These are phyloP conservation scores for Diorhabda elongata DNA, from an alignment of 1,140 invertebrate species.

Conservation along the genomic window DNA sequence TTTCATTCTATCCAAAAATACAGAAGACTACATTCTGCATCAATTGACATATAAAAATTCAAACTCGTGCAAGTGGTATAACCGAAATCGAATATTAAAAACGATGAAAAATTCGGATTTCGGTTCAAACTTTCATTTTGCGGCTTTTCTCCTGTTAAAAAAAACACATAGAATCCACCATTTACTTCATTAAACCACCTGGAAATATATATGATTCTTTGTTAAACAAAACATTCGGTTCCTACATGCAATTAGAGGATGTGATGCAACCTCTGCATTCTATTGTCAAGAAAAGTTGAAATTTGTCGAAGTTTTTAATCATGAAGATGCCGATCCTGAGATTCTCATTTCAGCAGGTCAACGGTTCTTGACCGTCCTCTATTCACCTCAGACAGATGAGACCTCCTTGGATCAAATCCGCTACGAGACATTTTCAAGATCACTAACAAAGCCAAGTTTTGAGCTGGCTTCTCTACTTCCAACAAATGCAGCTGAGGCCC, in stretches of 20 bases:
- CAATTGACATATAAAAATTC: too few species aligned
- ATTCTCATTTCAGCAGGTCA: background rate
- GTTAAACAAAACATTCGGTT: background rate
- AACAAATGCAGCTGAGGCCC: conserved; percentile 10
- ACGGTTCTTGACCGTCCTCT: background rate
- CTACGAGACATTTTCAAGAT: conserved; percentile 5
- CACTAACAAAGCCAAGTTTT: conserved; percentile 6
- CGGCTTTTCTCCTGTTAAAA: too few species aligned
- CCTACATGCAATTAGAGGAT: conserved; percentile 8
- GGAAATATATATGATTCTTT: too few species aligned
- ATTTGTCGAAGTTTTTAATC: conserved; percentile 10
- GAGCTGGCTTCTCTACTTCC: conserved; percentile 11
- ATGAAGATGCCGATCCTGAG: conserved; percentile 13
- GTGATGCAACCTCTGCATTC: conserved; percentile 16
- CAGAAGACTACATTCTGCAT: too few species aligned
- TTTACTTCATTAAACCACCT: too few species aligned
- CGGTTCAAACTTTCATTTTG: too few species aligned
- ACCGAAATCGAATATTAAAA: too few species aligned
- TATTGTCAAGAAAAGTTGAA: conserved; percentile 13
- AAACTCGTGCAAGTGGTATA: too few species aligned
- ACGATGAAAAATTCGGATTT: too few species aligned
- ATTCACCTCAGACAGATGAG: conserved; percentile 1
- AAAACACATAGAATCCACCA: too few species aligned
- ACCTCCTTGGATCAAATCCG: conserved; percentile 9
- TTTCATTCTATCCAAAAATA: too few species aligned